A percentile compares a stretch with the other conserved stretches of the same genome.
Evolutionary conservation across 2,888 invertebrate species (phyloP).

Genomic region (Operophtera brumata): DNA sequence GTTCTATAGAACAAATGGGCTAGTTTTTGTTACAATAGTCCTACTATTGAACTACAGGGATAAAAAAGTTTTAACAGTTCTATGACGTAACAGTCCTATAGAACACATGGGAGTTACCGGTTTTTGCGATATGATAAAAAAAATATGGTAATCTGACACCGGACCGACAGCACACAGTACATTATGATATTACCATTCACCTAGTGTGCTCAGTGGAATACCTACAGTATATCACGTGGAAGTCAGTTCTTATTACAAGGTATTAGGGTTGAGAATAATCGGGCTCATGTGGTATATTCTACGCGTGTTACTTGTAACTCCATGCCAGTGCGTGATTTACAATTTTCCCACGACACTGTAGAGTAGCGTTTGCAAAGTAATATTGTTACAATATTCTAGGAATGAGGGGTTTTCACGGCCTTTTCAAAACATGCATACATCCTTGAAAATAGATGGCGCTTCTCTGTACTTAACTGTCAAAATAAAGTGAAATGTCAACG

Average conservation of each 20-base stretch:
- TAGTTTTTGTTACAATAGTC: no score
- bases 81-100: no score
- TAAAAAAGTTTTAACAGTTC: no score
- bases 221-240: not conserved
- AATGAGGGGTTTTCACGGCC: no score
- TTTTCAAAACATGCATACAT: no score
- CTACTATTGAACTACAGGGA: no score
- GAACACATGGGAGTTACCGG: no score
- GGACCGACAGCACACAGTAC: conserved; percentile 22
- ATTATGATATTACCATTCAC: conserved; percentile 36
- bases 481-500: no score
- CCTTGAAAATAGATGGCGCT: no score
- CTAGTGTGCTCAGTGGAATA: conserved; percentile 21
- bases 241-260: conserved; percentile 3
- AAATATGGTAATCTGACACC: conserved; percentile 14
- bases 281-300: conserved; percentile 1
- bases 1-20: no score
- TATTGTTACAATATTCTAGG: not conserved
- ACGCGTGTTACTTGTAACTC: conserved; percentile 23
- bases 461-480: no score
- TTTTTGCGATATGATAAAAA: conserved; percentile 6
- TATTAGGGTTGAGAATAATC: conserved; percentile 12
- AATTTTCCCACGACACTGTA: conserved; percentile 47
- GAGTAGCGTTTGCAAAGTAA: conserved; percentile 39
- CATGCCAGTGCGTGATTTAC: conserved; percentile 48